Percentiles rank a stretch among this genome's conserved stretches.
Conservation (phyloP, 30 jellyfish, hydroid and myxozoan genomes). For the Turritopsis rubra region DNA sequence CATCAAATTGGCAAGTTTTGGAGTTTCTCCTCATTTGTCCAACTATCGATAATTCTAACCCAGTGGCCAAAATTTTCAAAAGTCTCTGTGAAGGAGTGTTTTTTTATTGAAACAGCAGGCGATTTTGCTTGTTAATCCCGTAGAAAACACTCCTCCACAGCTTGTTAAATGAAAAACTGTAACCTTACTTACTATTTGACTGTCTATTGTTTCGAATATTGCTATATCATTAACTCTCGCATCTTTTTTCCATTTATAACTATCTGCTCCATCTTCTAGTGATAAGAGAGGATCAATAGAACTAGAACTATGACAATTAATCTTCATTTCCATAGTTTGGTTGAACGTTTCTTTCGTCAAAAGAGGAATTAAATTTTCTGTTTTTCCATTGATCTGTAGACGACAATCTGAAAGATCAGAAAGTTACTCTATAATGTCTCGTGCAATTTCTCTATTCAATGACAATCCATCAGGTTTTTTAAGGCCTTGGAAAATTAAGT, state of each 20-base stretch:
- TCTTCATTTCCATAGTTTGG: background rate
- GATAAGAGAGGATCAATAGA: background rate
- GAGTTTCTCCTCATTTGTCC: no score
- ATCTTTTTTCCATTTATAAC: background rate
- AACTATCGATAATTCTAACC: no score
- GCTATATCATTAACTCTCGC: background rate
- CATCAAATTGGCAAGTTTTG: no score
- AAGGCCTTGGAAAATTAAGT: no score
- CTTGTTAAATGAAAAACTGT: background rate
- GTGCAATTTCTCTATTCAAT: background rate
- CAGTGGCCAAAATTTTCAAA: no score
- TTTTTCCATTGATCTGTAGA: background rate
- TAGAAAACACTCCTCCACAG: no score
- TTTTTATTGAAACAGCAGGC: no score
- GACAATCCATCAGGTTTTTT: background rate
- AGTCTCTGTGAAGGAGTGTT: no score
- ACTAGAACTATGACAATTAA: background rate
- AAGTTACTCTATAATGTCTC: background rate
- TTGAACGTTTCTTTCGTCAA: background rate
- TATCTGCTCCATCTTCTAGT: background rate
- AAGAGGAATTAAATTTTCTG: background rate
- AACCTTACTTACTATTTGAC: background rate
- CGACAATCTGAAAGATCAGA: background rate
- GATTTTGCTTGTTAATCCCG: no score
- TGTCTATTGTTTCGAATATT: background rate